Evolutionary conservation across 2,888 invertebrate species (phyloP).

Genomic region (Melanostoma scalare): DNA sequence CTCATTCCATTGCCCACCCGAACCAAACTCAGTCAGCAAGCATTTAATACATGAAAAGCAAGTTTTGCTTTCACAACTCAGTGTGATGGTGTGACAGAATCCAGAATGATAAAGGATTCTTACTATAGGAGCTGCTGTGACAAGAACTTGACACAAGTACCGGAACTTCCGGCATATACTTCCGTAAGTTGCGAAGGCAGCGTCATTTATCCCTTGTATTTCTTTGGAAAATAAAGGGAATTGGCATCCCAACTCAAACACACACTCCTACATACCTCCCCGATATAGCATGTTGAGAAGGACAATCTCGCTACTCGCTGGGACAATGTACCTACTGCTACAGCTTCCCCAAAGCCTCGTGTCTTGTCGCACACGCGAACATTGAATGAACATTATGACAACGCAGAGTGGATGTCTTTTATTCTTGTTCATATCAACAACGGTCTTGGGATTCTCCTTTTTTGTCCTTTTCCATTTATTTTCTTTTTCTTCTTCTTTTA

Average conservation of each 20-base stretch:
- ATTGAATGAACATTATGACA: constrained; percentile 60
- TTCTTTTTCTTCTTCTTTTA: constrained; percentile 14
- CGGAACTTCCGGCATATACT: constrained; percentile 79
- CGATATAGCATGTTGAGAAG: not conserved
- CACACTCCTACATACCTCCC: not conserved
- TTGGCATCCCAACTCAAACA: constrained; percentile 37
- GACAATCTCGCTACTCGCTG: constrained; percentile 5
- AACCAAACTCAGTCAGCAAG: constrained; percentile 8
- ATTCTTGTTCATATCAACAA: constrained; percentile 58
- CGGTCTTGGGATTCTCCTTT: constrained; percentile 20
- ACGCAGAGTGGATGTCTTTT: constrained; percentile 60
- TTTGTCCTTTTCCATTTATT: constrained; percentile 7
- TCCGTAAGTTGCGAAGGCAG: constrained; percentile 74
- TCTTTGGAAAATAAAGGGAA: constrained; percentile 38
- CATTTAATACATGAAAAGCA: constrained; percentile 27
- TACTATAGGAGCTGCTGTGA: constrained; percentile 73
- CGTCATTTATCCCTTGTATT: constrained; percentile 43
- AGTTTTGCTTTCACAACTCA: constrained; percentile 41
- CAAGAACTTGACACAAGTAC: constrained; percentile 81
- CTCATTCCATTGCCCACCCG: constrained; percentile 17
- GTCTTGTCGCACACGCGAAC: constrained; percentile 54
- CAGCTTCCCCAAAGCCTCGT: constrained; percentile 17
- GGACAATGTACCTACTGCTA: constrained; percentile 14
- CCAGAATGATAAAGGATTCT: constrained; percentile 63
- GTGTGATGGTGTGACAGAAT: constrained; percentile 60